Evolutionary conservation across 2,113 vertebrate species (phyloP).

Genomic region (Scopus umbretta): DNA sequence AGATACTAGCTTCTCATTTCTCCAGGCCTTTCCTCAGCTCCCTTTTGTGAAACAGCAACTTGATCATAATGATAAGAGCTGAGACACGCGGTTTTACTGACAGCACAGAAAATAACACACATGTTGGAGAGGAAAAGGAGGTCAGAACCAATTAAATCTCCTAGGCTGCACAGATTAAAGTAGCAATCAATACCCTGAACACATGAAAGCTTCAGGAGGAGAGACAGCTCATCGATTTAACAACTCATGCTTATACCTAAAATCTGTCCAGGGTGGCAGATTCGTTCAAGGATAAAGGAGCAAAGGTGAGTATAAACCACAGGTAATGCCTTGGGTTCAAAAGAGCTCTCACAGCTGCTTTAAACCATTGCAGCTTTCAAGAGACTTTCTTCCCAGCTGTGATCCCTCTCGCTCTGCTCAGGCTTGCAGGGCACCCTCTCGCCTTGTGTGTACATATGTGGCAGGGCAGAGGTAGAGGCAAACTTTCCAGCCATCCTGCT

Average conservation of each 20-base stretch:
- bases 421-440: not conserved
- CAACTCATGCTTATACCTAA: not conserved
- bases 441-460: accelerated
- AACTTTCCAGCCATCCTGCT: not conserved
- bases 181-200: not conserved
- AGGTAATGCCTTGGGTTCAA: not conserved
- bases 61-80: not conserved
- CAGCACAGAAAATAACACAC: not conserved
- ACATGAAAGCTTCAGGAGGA: not conserved
- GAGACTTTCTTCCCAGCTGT: not conserved
- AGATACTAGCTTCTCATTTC: not conserved
- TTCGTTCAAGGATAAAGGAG: not conserved
- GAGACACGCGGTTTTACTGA: not conserved
- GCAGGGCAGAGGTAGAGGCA: not conserved
- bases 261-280: not conserved
- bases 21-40: not conserved
- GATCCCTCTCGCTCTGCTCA: not conserved
- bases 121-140: not conserved
- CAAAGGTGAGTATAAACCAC: not conserved
- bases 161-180: not conserved
- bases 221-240: not conserved
- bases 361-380: not conserved
- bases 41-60: not conserved
- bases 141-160: not conserved
- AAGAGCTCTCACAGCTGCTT: not conserved